These are phyloP conservation scores for Potamarius usumacintae DNA, from an alignment of 2,113 vertebrate species.

Conservation along the genomic window DNA sequence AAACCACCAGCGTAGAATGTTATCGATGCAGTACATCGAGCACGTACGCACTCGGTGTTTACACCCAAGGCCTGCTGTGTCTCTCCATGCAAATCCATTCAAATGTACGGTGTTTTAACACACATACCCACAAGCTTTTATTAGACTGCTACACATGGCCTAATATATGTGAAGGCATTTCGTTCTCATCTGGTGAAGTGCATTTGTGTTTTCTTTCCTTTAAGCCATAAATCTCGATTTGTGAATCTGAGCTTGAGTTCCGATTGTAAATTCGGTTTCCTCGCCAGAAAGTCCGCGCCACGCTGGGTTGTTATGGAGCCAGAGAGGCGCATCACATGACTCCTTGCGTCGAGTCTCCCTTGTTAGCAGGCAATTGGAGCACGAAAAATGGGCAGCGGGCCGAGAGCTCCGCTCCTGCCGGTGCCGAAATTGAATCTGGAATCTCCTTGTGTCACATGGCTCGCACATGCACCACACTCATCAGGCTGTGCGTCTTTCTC, in stretches of 20 bases:
- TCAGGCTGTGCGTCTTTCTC: background rate
- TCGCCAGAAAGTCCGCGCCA: background rate
- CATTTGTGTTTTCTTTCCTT: background rate
- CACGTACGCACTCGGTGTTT: constrained; percentile 1
- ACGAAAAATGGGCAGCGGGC: constrained; percentile 42
- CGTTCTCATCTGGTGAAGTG: background rate
- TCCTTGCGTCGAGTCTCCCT: background rate
- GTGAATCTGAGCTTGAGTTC: background rate
- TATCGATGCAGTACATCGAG: background rate
- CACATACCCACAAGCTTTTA: background rate
- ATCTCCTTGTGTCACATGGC: constrained; percentile 7
- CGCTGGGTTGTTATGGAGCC: constrained; percentile 19
- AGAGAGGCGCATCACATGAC: constrained; percentile 24
- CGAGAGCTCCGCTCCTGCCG: constrained; percentile 5
- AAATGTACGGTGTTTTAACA: background rate
- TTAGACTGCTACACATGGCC: background rate
- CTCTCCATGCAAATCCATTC: constrained; percentile 17
- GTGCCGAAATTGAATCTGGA: constrained; percentile 12
- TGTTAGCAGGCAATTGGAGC: constrained; percentile 53
- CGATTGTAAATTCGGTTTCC: background rate
- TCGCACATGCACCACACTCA: background rate
- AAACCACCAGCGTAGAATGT: constrained; percentile 7
- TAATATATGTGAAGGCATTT: background rate
- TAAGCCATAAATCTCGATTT: background rate
- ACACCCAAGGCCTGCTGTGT: background rate